Percentiles rank a stretch among this genome's conserved stretches.
phyloP scores from a whole-genome alignment of 1,140 invertebrate species.

The Drosophila lacertosa region DNA sequence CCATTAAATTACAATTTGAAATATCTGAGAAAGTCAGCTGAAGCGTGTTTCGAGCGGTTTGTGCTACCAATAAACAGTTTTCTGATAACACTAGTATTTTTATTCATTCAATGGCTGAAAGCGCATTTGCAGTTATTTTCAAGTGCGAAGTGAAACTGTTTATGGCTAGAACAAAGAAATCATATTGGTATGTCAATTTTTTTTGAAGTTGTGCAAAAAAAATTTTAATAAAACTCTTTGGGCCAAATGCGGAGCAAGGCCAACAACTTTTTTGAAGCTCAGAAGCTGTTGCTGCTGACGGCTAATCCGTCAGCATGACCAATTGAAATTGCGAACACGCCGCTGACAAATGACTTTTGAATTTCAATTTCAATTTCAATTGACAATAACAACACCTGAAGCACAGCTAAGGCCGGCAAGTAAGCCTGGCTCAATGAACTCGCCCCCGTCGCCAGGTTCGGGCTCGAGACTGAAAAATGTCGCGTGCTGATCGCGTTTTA shows the following conservation, averaged over 20 bases:
- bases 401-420: slow-evolving; percentile 55
- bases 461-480: slow-evolving; percentile 41
- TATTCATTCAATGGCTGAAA: neutral
- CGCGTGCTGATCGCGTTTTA: slow-evolving; percentile 58
- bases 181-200: neutral
- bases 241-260: slow-evolving; percentile 69
- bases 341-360: slow-evolving; percentile 63
- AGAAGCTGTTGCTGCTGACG: slow-evolving; percentile 22
- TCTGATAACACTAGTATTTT: neutral
- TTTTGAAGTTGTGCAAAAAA: neutral
- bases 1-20: slow-evolving; percentile 3
- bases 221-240: slow-evolving; percentile 36
- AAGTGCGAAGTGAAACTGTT: neutral
- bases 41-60: neutral
- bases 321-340: slow-evolving; percentile 35
- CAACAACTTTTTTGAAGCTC: slow-evolving; percentile 57
- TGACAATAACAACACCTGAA: slow-evolving; percentile 37
- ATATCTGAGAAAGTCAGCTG: neutral
- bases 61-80: neutral
- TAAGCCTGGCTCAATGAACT: slow-evolving; percentile 68
- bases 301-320: slow-evolving; percentile 12
- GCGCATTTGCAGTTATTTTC: neutral
- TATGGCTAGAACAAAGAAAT: slow-evolving; percentile 1
- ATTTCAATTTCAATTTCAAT: slow-evolving; percentile 50
- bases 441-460: slow-evolving; percentile 21